Percentiles rank a stretch among this genome's conserved stretches.
These are phyloP conservation scores for Torymus texanus DNA, from an alignment of 2,888 invertebrate genomes.

Conservation along the genomic window DNA sequence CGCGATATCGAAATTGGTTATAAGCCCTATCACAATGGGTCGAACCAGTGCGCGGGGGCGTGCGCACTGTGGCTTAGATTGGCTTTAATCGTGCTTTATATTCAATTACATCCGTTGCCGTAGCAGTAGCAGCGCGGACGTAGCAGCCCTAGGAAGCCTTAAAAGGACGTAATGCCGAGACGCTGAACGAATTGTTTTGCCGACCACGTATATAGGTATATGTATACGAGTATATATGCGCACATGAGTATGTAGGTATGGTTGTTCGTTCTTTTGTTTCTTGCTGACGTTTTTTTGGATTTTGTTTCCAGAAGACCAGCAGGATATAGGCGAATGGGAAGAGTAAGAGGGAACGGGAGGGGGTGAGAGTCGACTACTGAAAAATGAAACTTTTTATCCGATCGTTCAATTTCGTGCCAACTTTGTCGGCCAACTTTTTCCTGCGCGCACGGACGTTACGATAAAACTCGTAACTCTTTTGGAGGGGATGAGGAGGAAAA, in stretches of 20 bases:
- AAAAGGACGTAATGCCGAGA: slow-evolving; percentile 18
- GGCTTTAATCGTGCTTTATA: slow-evolving; percentile 55
- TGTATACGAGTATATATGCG: too few species aligned
- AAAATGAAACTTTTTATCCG: slow-evolving; percentile 51
- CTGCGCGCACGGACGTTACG: background rate
- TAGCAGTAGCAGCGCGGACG: background rate
- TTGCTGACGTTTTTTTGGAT: background rate
- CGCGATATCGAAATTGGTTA: slow-evolving; percentile 52
- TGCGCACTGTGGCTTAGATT: slow-evolving; percentile 15
- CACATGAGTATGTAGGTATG: too few species aligned
- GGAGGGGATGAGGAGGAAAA: too few species aligned
- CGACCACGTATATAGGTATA: background rate
- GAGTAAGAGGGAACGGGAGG: too few species aligned
- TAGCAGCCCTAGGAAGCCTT: background rate
- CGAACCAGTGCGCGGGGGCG: background rate
- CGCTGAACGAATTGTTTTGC: slow-evolving; percentile 1
- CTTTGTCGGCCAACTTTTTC: slow-evolving; percentile 45
- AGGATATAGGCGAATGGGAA: too few species aligned
- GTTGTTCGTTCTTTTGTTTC: background rate
- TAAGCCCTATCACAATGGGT: slow-evolving; percentile 33
- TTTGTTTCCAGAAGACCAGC: background rate
- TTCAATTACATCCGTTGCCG: slow-evolving; percentile 45
- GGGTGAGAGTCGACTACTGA: background rate
- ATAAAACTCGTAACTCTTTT: slow-evolving; percentile 41
- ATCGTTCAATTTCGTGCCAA: slow-evolving; percentile 52